Evolutionary conservation across 2,888 invertebrate genomes (phyloP).

Genomic region (Nomada goodeniana): DNA sequence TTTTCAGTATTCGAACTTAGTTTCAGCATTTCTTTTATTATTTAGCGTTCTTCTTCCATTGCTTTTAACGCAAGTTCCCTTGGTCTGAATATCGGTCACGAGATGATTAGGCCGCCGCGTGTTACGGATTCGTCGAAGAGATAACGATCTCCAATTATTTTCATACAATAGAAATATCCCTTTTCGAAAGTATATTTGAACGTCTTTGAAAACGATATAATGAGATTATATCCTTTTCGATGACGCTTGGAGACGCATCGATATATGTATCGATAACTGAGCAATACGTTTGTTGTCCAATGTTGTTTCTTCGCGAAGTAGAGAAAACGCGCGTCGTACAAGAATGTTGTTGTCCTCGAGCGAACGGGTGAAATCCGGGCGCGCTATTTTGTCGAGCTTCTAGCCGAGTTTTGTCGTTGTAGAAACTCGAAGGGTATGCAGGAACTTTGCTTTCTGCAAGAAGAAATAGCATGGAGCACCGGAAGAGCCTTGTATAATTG

Average conservation of each 20-base stretch:
- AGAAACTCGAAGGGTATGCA: neutral
- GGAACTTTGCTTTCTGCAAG: slow-evolving; percentile 4
- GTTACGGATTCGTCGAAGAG: no score
- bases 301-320: slow-evolving; percentile 28
- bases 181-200: neutral
- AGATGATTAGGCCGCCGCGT: neutral
- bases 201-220: neutral
- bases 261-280: neutral
- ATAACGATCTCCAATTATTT: neutral
- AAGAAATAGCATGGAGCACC: slow-evolving; percentile 46
- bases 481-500: slow-evolving; percentile 50
- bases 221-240: neutral
- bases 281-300: neutral
- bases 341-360: neutral
- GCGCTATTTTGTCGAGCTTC: neutral
- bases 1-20: slow-evolving; percentile 15
- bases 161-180: neutral
- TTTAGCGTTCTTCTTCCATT: neutral
- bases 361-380: neutral
- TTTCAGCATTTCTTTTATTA: slow-evolving; percentile 10
- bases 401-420: neutral
- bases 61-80: neutral
- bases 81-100: slow-evolving; percentile 33
- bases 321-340: neutral
- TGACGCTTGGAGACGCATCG: slow-evolving; percentile 11